These are phyloP conservation scores for Brassicogethes aeneus DNA, from an alignment of 2,888 invertebrate genomes.

Conservation along the genomic window DNA sequence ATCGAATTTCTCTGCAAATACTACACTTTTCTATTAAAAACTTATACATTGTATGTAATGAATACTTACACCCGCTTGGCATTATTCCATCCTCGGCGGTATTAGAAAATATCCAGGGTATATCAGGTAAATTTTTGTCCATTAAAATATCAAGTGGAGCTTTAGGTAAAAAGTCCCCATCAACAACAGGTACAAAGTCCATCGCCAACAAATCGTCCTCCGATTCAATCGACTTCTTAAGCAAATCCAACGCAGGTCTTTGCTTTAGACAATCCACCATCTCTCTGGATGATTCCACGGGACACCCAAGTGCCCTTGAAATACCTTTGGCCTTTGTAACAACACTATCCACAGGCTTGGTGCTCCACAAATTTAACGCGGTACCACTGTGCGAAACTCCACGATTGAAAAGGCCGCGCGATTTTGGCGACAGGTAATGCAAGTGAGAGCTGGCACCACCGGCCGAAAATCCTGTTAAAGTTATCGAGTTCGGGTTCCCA, in stretches of 20 bases:
- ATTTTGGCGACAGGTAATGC: constrained; percentile 34
- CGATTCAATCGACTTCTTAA: not conserved
- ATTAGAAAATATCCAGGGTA: not conserved
- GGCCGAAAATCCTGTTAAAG: constrained; percentile 31
- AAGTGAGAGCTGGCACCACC: constrained; percentile 36
- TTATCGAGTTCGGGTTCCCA: constrained; percentile 3
- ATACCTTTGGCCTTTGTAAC: not conserved
- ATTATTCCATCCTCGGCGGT: not conserved
- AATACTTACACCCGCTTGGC: not conserved
- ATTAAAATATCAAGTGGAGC: not conserved
- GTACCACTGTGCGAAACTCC: constrained; percentile 1
- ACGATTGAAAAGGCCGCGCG: constrained; percentile 18
- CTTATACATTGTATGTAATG: too few relatives aligned
- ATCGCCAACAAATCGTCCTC: not conserved
- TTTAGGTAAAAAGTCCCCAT: not conserved
- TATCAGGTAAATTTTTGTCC: not conserved
- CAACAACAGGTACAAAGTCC: not conserved
- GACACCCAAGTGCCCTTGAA: not conserved
- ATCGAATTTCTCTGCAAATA: too few relatives aligned
- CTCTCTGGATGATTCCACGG: not conserved
- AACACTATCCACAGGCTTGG: not conserved
- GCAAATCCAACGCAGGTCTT: not conserved
- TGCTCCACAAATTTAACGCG: not conserved
- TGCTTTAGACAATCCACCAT: not conserved
- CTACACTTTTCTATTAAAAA: too few relatives aligned